Conservation (phyloP, 2,113 vertebrate genomes). For the Rhinichthys klamathensis region DNA sequence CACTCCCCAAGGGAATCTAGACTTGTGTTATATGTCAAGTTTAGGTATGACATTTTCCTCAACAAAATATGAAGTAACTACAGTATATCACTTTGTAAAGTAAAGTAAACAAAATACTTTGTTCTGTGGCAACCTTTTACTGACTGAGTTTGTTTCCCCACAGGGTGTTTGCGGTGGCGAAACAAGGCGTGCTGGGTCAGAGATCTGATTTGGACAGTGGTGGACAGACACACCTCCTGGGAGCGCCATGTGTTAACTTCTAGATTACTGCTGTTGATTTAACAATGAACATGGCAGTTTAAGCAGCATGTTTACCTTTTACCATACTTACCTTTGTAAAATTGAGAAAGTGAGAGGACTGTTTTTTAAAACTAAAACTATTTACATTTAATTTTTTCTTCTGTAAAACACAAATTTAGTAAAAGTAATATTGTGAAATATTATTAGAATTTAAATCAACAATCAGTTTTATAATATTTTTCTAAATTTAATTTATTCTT, state of each 20-base stretch:
- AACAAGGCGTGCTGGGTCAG: conserved; percentile 9
- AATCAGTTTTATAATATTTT: neutral
- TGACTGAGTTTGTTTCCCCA: neutral
- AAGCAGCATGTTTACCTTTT: neutral
- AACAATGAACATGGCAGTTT: conserved; percentile 21
- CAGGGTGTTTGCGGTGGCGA: neutral
- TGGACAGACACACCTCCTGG: conserved; percentile 12
- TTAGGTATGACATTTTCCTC: conserved; percentile 45
- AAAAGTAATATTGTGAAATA: neutral
- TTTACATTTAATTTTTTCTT: neutral
- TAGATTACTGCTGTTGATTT: conserved; percentile 2
- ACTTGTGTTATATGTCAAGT: conserved; percentile 46
- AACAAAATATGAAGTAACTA: neutral
- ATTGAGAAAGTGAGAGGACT: neutral
- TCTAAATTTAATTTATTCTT: neutral
- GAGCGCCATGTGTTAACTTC: conserved; percentile 13
- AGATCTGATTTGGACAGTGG: conserved; percentile 22
- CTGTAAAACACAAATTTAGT: neutral
- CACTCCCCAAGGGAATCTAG: conserved; percentile 27
- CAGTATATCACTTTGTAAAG: neutral
- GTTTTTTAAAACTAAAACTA: neutral
- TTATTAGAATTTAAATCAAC: neutral
- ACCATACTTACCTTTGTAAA: neutral
- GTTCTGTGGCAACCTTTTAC: neutral
- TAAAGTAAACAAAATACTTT: neutral